phyloP scores from a whole-genome alignment of 1,140 invertebrate species.

The Calosoma granatense region DNA sequence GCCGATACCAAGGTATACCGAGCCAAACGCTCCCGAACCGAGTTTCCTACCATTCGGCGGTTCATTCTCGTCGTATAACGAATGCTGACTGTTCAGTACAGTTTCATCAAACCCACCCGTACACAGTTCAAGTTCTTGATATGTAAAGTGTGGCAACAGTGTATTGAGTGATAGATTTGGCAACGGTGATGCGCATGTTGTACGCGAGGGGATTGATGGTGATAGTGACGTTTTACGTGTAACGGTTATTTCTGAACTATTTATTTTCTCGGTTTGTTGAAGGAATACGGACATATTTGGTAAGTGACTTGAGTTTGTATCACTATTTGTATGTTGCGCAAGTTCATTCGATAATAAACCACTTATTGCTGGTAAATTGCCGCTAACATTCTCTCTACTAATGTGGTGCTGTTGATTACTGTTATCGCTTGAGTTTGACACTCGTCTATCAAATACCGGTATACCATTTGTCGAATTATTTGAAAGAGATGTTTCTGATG shows the following conservation, averaged over 20 bases:
- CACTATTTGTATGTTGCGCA: too few species aligned
- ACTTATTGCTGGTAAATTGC: too few species aligned
- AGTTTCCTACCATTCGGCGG: conserved; percentile 36
- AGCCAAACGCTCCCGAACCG: conserved; percentile 59
- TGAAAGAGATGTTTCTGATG: neutral
- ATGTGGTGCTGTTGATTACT: neutral
- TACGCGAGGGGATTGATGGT: conserved; percentile 10
- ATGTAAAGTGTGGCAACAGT: conserved; percentile 32
- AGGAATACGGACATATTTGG: conserved; percentile 11
- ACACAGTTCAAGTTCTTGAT: conserved; percentile 31
- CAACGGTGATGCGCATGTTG: conserved; percentile 23
- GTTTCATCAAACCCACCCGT: conserved; percentile 32
- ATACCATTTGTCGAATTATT: neutral
- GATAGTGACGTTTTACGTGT: conserved; percentile 13
- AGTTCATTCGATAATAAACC: too few species aligned
- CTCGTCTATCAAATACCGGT: neutral
- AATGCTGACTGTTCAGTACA: neutral
- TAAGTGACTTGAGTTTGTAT: neutral
- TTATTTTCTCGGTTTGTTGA: conserved; percentile 14
- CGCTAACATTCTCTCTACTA: neutral
- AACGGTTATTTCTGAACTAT: neutral
- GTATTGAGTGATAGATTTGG: conserved; percentile 28
- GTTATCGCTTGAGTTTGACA: neutral
- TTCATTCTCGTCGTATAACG: conserved; percentile 14
- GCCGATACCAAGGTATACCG: conserved; percentile 50